A percentile compares a stretch with the other conserved stretches of the same genome.
Conservation (phyloP, 2,888 invertebrate species). For the Abrostola tripartita region DNA sequence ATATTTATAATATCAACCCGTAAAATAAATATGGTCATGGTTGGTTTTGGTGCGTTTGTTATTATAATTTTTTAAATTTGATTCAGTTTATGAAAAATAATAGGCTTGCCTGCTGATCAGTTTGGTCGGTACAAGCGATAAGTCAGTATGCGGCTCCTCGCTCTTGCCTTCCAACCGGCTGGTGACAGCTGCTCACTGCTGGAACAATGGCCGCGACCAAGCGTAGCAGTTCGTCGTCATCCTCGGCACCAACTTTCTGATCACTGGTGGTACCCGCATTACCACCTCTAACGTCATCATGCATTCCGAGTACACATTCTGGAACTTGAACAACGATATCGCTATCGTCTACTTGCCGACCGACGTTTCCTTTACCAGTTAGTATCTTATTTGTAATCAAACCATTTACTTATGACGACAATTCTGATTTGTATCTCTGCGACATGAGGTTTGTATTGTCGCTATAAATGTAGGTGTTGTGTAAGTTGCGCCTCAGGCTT, state of each 20-base stretch:
- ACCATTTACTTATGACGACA: no score
- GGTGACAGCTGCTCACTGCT: slow-evolving; percentile 77
- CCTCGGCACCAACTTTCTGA: slow-evolving; percentile 63
- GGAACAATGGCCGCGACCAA: slow-evolving; percentile 63
- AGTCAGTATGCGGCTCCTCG: slow-evolving; percentile 70
- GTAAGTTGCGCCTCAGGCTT: no score
- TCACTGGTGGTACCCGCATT: slow-evolving; percentile 63
- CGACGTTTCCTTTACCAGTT: slow-evolving; percentile 56
- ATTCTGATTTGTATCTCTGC: no score
- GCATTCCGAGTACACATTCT: slow-evolving; percentile 59
- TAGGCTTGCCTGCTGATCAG: slow-evolving; percentile 71
- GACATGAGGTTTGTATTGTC: no score
- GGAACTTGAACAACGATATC: slow-evolving; percentile 57
- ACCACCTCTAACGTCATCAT: slow-evolving; percentile 51
- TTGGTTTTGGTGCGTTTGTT: no score
- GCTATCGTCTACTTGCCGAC: slow-evolving; percentile 57
- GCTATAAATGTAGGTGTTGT: no score
- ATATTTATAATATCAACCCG: no score
- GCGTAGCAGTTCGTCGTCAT: slow-evolving; percentile 65
- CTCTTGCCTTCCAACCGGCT: slow-evolving; percentile 64
- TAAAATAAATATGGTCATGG: no score
- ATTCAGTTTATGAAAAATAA: no score
- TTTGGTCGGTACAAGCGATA: slow-evolving; percentile 57
- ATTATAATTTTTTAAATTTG: no score
- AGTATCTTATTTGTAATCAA: slow-evolving; percentile 37